Evolutionary conservation across 2,113 vertebrate species (phyloP), one percentile per base, ranked within the genome.

Genomic region (Actenoides hombroni): DNA sequence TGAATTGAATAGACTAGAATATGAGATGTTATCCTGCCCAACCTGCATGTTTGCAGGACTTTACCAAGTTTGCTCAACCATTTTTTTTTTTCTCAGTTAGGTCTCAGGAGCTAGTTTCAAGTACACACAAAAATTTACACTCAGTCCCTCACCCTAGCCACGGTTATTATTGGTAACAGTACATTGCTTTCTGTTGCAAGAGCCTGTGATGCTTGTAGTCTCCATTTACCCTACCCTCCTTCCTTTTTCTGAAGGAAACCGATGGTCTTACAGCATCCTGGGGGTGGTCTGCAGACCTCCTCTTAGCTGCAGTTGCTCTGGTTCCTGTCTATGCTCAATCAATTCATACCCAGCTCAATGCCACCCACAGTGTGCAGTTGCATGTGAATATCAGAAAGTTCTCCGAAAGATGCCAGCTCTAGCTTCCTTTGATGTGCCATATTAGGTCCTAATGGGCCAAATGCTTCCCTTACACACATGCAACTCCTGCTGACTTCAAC

Each of bases 211-310:
- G 80, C 39, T 48, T 95, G 37, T 40, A 88, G 73, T 78, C 93
- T 95, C 71, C 85, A 83, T 93, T 94, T 88, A 84, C 61, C 42
- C 65, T 21, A 71, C 24, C 15, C 65, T 94, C 77, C 42, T 96
- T 88, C 68, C 26, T 53, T 64, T 78, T 75, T 95, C 76, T 73
- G 76, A 92, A 78, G 83, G 80, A 82, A 83, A 94, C 73, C 8
- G 64, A 73, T 96, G 94, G 94, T 96, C 95, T 90, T 86, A 75
- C 29, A 64, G 59, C 68, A 86, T 92, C 46, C 73, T 94, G 65
- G 83, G 93, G 94, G 95, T 96, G 93, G 95, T 97, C 96, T 95
- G 74, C 89, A 96, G 95, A 97, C 96, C 95, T 96, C 95, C 95
- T 94, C 90, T 94, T 93, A 96, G 95, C 44, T 92, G 51, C 76